Conservation (phyloP, 30 jellyfish, hydroid and myxozoan genomes). For the Hydra vulgaris region DNA sequence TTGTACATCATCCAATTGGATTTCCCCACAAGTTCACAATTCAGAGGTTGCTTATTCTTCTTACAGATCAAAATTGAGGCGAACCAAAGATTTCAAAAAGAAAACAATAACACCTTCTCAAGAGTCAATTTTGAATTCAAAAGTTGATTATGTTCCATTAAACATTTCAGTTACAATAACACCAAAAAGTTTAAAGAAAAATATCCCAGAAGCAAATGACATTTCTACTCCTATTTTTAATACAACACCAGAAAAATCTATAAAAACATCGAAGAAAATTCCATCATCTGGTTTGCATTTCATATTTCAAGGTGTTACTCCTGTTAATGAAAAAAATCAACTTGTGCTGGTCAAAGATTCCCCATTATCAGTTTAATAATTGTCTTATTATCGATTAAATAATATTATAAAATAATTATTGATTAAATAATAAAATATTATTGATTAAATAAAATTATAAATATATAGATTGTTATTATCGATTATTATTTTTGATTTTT, state of each 20-base stretch:
- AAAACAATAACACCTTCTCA: neutral
- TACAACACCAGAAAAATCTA: neutral
- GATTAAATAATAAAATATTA: no score
- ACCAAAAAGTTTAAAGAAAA: neutral
- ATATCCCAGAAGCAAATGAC: neutral
- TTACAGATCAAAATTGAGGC: neutral
- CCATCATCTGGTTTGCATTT: slow-evolving; percentile 22
- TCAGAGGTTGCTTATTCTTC: neutral
- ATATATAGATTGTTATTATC: no score
- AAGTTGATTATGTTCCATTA: neutral
- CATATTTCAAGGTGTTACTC: slow-evolving; percentile 17
- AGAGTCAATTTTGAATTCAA: no score
- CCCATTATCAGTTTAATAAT: slow-evolving; percentile 4
- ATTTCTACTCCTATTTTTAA: neutral
- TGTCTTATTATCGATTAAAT: neutral
- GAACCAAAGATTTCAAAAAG: neutral
- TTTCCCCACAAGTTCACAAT: slow-evolving; percentile 26
- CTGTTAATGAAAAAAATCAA: neutral
- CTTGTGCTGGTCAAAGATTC: slow-evolving; percentile 19
- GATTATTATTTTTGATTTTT: no score
- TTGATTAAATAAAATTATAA: no score
- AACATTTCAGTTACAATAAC: neutral
- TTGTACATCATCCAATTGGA: slow-evolving; percentile 19
- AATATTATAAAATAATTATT: no score
- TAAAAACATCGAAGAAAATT: neutral